Percentiles rank a stretch among this genome's conserved stretches.
These are phyloP conservation scores for Cepphus grylle DNA, from an alignment of 2,113 vertebrate genomes.

Conservation along the genomic window DNA sequence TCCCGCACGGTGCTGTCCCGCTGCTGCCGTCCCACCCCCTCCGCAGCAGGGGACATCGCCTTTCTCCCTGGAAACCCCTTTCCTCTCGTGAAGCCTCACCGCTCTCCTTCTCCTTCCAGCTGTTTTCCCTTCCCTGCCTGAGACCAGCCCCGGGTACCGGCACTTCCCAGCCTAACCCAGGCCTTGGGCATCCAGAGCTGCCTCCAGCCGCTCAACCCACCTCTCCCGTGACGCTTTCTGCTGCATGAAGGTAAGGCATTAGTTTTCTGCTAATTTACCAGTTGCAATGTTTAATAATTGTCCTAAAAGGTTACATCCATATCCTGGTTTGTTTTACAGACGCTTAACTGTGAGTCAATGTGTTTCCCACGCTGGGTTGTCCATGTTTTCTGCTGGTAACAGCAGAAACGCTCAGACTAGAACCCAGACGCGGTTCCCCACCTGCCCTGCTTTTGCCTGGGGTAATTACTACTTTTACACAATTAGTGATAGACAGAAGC, in stretches of 20 bases:
- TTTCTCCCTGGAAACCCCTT: background rate
- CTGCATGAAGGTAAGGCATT: constrained; percentile 24
- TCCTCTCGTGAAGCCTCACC: background rate
- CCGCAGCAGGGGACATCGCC: background rate
- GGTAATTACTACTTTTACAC: background rate
- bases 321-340: background rate
- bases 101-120: background rate
- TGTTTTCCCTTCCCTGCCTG: background rate
- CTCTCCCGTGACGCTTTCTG: background rate
- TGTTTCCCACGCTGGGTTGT: background rate
- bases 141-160: background rate
- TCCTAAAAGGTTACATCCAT: background rate
- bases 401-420: background rate
- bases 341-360: background rate
- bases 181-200: background rate
- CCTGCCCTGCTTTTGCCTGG: background rate
- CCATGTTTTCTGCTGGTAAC: background rate
- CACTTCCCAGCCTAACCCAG: background rate
- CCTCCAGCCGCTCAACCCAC: background rate
- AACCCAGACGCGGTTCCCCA: background rate
- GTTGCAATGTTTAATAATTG: background rate
- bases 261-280: background rate
- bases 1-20: background rate
- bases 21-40: background rate
- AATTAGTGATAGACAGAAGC: background rate